Conservation (phyloP, 2,113 vertebrate genomes). For the Pavo muticus region DNA sequence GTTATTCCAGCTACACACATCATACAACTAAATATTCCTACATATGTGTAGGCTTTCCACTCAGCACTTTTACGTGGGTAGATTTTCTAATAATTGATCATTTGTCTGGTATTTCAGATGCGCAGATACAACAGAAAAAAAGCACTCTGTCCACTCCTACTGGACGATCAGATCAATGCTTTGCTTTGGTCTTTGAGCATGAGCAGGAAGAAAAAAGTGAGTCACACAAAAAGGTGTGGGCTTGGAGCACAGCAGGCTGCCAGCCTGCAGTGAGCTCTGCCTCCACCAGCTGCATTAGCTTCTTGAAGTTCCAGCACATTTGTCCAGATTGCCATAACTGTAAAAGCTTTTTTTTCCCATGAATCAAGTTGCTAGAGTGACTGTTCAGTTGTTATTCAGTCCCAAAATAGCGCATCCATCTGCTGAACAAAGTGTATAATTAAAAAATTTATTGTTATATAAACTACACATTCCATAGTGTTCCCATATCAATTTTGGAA, state of each 20-base stretch:
- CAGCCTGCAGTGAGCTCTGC: not conserved
- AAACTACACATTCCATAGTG: constrained; percentile 30
- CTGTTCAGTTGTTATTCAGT: constrained; percentile 52
- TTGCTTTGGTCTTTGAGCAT: constrained; percentile 22
- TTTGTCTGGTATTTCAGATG: constrained; percentile 1
- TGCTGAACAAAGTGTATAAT: constrained; percentile 42
- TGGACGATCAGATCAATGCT: constrained; percentile 18
- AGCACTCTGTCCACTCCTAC: constrained; percentile 44
- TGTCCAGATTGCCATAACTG: constrained; percentile 19
- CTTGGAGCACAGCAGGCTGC: constrained; percentile 42
- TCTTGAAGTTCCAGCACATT: constrained; percentile 16
- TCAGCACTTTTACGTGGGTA: fast-evolving
- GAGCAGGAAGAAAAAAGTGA: constrained; percentile 30
- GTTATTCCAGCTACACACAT: not conserved
- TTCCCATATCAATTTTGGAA: constrained; percentile 18
- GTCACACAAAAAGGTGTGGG: constrained; percentile 43
- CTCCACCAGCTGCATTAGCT: constrained; percentile 39
- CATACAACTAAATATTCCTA: not conserved
- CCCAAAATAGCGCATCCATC: constrained; percentile 52
- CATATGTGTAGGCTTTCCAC: not conserved
- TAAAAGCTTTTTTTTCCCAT: not conserved
- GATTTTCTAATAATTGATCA: constrained; percentile 5
- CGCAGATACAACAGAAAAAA: constrained; percentile 20
- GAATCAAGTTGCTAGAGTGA: constrained; percentile 39
- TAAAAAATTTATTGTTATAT: constrained; percentile 47